These are phyloP conservation scores for Malurus melanocephalus DNA, from an alignment of 2,113 vertebrate genomes.

Conservation along the genomic window DNA sequence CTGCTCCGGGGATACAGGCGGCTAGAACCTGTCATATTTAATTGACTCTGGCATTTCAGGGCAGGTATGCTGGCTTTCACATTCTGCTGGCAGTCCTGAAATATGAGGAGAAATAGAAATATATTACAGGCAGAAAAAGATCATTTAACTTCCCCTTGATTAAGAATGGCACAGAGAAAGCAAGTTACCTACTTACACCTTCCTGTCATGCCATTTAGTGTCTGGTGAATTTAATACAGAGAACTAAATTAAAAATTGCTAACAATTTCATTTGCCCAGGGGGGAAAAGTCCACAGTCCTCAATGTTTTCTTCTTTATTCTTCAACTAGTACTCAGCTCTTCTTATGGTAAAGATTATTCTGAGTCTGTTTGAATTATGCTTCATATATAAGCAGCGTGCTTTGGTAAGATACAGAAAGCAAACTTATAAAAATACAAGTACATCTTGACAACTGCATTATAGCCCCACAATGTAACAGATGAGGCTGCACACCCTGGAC, in stretches of 20 bases:
- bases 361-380: conserved; percentile 45
- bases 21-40: conserved; percentile 67
- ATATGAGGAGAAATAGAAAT: conserved; percentile 23
- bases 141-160: neutral
- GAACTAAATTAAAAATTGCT: neutral
- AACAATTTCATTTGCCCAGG: neutral
- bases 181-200: neutral
- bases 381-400: conserved; percentile 5
- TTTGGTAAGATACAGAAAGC: conserved; percentile 54
- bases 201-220: neutral
- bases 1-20: conserved; percentile 82
- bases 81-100: conserved; percentile 81
- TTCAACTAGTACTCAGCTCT: neutral
- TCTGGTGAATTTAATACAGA: neutral
- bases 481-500: conserved; percentile 63
- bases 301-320: neutral
- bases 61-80: conserved; percentile 73
- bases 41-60: conserved; percentile 80
- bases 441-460: conserved; percentile 71
- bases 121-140: neutral
- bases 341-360: conserved; percentile 19
- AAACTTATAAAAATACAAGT: conserved; percentile 57
- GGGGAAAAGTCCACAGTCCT: neutral
- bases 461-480: conserved; percentile 64
- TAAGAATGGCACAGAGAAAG: conserved; percentile 7